Conservation (phyloP, 1,140 invertebrate genomes). For the Caerostris extrusa region DNA sequence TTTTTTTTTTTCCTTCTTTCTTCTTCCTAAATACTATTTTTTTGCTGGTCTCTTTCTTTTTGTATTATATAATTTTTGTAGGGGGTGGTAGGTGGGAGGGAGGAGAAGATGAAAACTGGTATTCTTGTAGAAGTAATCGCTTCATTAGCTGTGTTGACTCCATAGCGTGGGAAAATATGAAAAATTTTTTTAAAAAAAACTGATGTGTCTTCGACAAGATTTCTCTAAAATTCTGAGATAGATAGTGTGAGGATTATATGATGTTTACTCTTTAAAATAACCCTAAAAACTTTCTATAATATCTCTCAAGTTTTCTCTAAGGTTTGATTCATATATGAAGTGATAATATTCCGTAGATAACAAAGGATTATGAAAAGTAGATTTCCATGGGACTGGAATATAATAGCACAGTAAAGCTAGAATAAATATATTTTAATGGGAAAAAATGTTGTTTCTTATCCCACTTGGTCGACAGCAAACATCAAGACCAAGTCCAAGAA, state of each 20-base stretch:
- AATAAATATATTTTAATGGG: no score
- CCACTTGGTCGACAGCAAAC: no score
- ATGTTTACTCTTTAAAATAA: not conserved
- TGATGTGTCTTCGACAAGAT: not conserved
- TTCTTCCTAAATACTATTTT: not conserved
- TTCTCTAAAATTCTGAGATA: not conserved
- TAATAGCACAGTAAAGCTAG: no score
- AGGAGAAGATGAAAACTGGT: not conserved
- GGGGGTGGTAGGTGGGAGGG: not conserved
- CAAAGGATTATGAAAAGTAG: no score
- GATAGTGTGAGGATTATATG: not conserved
- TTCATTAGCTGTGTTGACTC: not conserved
- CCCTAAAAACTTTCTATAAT: no score
- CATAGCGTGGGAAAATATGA: not conserved
- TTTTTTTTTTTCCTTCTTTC: not conserved
- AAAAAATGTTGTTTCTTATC: no score
- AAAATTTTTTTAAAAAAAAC: not conserved
- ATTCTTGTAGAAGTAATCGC: not conserved
- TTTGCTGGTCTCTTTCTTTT: not conserved
- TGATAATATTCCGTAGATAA: no score
- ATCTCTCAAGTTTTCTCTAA: no score
- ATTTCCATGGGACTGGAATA: no score
- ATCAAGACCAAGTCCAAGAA: no score
- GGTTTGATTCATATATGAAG: no score
- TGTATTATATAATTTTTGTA: not conserved